Conservation (phyloP, 2,797 vertebrate species). For the Tauraco hartlaubi region DNA sequence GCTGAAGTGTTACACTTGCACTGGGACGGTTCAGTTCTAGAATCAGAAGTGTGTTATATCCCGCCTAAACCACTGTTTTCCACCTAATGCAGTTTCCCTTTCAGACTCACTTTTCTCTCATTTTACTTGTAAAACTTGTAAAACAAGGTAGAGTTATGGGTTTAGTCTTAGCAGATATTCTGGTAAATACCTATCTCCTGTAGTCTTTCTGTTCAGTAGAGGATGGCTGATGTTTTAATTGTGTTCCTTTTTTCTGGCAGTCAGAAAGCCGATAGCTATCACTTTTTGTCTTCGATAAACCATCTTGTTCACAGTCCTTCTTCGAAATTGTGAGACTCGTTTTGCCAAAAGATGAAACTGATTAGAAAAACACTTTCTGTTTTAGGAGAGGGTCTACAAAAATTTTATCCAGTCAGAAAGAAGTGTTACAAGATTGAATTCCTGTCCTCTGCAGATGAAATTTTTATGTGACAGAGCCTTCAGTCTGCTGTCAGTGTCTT, state of each 20-base stretch:
- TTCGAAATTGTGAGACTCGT: background rate
- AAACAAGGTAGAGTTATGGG: background rate
- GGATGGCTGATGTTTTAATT: background rate
- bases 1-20: background rate
- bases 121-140: background rate
- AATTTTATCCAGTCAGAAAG: background rate
- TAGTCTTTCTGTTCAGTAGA: background rate
- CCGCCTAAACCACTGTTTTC: background rate
- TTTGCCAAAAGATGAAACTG: background rate
- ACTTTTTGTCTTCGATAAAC: background rate
- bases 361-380: background rate
- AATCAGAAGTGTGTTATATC: background rate
- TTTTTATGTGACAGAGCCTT: conserved; percentile 51
- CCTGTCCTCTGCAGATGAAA: background rate
- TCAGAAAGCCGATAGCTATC: background rate
- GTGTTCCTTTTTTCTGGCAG: background rate
- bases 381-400: background rate
- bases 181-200: background rate
- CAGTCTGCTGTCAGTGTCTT: conserved; percentile 48
- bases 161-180: background rate
- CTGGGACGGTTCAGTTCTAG: background rate
- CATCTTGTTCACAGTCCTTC: background rate
- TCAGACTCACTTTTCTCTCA: background rate
- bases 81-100: background rate
- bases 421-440: conserved; percentile 47